These are phyloP conservation scores for Celastrina argiolus DNA, from an alignment of 2,888 invertebrate genomes.

Conservation along the genomic window DNA sequence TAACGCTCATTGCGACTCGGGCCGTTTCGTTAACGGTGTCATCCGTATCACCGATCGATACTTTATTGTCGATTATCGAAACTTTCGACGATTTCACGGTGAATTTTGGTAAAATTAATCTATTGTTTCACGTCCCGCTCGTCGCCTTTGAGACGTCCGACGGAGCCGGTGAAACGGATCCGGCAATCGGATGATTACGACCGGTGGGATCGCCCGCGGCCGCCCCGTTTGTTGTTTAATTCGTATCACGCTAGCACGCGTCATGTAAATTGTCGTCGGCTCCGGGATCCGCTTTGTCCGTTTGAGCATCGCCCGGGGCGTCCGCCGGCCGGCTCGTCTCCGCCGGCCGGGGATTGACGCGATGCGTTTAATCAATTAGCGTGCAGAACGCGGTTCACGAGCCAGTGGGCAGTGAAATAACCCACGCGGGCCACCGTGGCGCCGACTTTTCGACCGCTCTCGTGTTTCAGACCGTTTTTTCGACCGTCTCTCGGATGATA, in stretches of 20 bases:
- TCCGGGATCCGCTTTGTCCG: conserved; percentile 7
- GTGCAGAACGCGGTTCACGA: conserved; percentile 60
- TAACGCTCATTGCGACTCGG: conserved; percentile 45
- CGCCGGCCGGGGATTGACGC: conserved; percentile 60
- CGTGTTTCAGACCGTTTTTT: conserved; percentile 60
- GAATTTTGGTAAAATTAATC: conserved; percentile 54
- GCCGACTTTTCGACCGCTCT: conserved; percentile 54
- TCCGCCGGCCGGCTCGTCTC: conserved; percentile 40
- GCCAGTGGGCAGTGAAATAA: conserved; percentile 72
- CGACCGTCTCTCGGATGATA: conserved; percentile 40
- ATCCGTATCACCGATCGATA: conserved; percentile 50
- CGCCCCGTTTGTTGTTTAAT: conserved; percentile 26
- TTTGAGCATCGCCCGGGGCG: conserved; percentile 35
- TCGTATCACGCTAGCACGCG: conserved; percentile 28
- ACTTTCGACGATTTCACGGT: conserved; percentile 58
- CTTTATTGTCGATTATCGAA: conserved; percentile 52
- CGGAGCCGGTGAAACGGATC: not conserved
- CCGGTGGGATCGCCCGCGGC: conserved; percentile 29
- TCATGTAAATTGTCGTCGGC: not conserved
- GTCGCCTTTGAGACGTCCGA: conserved; percentile 31
- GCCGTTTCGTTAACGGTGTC: conserved; percentile 56
- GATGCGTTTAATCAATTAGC: conserved; percentile 77
- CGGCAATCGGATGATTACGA: conserved; percentile 35
- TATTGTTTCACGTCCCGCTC: conserved; percentile 44
- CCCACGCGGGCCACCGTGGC: conserved; percentile 58